Conservation (phyloP, 2,797 vertebrate genomes). For the Enteromius radiatus region DNA sequence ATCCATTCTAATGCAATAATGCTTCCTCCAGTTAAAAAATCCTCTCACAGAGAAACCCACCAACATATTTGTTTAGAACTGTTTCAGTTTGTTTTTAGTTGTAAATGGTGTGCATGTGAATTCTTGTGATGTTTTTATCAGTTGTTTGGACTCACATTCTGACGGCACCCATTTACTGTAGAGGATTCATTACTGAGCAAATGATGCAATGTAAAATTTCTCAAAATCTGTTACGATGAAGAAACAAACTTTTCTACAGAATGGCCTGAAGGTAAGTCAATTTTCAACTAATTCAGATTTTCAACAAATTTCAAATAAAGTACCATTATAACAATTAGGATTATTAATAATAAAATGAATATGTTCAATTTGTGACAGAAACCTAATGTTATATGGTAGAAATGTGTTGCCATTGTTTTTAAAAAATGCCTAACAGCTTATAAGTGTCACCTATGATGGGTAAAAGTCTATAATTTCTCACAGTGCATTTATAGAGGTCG, state of each 20-base stretch:
- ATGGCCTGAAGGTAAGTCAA: too few relatives aligned
- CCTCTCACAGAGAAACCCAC: background rate
- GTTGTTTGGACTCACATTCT: background rate
- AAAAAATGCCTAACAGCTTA: background rate
- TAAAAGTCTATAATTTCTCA: background rate
- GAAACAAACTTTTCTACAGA: too few relatives aligned
- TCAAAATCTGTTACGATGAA: too few relatives aligned
- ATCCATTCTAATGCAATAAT: too few relatives aligned
- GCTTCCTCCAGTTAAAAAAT: background rate
- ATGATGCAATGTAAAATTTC: too few relatives aligned
- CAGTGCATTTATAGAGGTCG: background rate
- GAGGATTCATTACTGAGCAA: too few relatives aligned
- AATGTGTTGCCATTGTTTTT: background rate
- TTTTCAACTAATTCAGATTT: too few relatives aligned
- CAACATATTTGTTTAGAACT: background rate
- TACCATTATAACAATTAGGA: background rate
- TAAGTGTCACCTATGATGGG: background rate
- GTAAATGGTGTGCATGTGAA: background rate
- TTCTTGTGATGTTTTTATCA: background rate
- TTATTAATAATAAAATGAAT: background rate
- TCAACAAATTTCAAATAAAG: too few relatives aligned
- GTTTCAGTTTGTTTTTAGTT: background rate
- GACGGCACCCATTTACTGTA: background rate
- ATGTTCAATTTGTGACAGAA: background rate
- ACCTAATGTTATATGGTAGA: background rate